These are phyloP conservation scores for Podarcis muralis DNA, from an alignment of 2,113 vertebrate species.

Conservation along the genomic window DNA sequence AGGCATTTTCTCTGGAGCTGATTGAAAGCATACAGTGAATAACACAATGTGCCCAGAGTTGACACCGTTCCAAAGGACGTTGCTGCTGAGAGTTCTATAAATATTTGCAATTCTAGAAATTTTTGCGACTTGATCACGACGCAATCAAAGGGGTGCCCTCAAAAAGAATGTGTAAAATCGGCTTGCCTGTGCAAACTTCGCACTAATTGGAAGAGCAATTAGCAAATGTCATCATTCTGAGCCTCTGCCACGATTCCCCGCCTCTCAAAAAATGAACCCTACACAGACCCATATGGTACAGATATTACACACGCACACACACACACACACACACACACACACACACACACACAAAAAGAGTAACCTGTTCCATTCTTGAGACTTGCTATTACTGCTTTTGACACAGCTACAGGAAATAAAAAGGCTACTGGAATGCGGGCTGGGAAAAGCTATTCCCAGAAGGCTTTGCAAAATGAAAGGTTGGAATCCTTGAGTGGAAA, in stretches of 20 bases:
- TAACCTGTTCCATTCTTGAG: conserved; percentile 72
- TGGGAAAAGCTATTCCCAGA: conserved; percentile 76
- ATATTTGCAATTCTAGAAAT: conserved; percentile 35
- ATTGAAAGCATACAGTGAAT: conserved; percentile 18
- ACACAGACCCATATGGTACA: conserved; percentile 64
- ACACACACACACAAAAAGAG: conserved; percentile 40
- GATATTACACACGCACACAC: conserved; percentile 53
- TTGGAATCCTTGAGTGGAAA: conserved; percentile 78
- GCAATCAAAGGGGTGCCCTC: conserved; percentile 23
- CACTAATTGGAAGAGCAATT: conserved; percentile 49
- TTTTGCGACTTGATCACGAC: conserved; percentile 19
- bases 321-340: background rate
- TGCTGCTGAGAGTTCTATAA: conserved; percentile 37
- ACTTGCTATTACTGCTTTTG: conserved; percentile 73
- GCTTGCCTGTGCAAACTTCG: conserved; percentile 9
- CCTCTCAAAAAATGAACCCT: conserved; percentile 54
- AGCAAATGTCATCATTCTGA: conserved; percentile 52
- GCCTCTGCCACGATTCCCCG: conserved; percentile 57
- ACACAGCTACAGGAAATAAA: conserved; percentile 80
- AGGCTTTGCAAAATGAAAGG: conserved; percentile 75
- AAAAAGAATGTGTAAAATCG: conserved; percentile 20
- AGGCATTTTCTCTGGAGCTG: background rate
- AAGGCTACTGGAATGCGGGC: conserved; percentile 77
- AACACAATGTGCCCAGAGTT: background rate
- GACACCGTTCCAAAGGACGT: conserved; percentile 28